Evolutionary conservation across 2,797 vertebrate species (phyloP).

Genomic region (Apodemus agrarius): DNA sequence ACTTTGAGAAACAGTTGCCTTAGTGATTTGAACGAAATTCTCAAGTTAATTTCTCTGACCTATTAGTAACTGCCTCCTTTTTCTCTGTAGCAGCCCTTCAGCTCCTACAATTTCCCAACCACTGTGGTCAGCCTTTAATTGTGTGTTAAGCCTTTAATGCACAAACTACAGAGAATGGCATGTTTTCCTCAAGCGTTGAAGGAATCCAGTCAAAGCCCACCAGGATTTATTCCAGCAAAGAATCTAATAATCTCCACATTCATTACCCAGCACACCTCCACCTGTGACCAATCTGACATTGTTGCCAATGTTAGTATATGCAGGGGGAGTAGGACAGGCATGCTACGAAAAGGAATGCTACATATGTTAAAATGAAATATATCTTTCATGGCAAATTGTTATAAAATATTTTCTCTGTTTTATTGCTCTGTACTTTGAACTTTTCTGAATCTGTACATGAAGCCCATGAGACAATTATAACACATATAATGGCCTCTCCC

Average conservation of each 20-base stretch:
- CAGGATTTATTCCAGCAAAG: neutral
- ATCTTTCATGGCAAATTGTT: neutral
- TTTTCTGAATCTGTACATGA: neutral
- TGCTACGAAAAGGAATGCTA: neutral
- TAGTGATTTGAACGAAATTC: neutral
- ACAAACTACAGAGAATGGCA: neutral
- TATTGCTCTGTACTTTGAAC: neutral
- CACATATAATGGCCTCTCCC: neutral
- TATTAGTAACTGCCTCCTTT: neutral
- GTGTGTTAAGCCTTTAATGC: neutral
- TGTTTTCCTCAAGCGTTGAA: neutral
- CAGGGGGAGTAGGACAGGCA: accelerated
- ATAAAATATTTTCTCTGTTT: slow-evolving; percentile 5
- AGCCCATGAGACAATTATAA: neutral
- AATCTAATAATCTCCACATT: slow-evolving; percentile 19
- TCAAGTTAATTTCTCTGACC: neutral
- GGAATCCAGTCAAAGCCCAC: neutral
- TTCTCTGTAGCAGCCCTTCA: neutral
- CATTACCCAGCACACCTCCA: neutral
- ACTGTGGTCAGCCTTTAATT: neutral
- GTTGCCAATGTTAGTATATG: slow-evolving; percentile 1
- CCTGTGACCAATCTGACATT: slow-evolving; percentile 1
- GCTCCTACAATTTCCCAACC: neutral
- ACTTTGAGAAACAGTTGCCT: neutral
- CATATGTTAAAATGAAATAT: neutral